Base-by-base conservation (phyloP, 2,888 invertebrate species). In the Brachypterus glaber region DNA sequence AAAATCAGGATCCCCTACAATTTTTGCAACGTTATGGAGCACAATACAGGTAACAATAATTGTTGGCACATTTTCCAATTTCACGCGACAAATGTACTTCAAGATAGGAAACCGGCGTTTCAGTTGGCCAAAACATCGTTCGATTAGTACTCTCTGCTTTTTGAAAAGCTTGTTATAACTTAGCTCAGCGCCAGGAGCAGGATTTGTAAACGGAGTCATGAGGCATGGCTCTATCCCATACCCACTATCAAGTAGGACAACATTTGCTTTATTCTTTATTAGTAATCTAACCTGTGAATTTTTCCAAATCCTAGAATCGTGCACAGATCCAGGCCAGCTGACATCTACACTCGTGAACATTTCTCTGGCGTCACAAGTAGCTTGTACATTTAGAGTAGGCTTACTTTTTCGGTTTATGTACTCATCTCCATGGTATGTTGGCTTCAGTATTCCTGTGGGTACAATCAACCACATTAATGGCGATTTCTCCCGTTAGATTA, bases 251-350 rank as follows among this genome's bases (percentile, higher is more conserved):
- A 40, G 34, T 17, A 44, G 44, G 15, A 43, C 40, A 34, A 31
- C 35, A 32, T 42, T 35, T 4, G 3, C 17, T 39, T 30, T 44
- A 14, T 34, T 39, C 29, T 13, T 24, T 34, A 44, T 31, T 18
- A 26, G 21, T 39, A 33, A 21, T 17, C 17, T 17, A 4, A 37
- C 31, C 12, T 30, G 33, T 26, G 34, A 33, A 34, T 39, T 40
- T 41, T 21, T 46, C 39, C 43, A 41, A 37, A 45, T 46, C 21
- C 41, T 39, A 17, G 39, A 39, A 30, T 35, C 40, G 16, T 43
- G 35, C 4, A 41, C 35, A 7, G 39, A 44, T 41, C 35, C 36
- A 37, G 37, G 40, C 34, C 44, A 41, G 17, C 43, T 45, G 29
- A 36, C 40, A 31, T 44, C 44, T 4, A 40, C 21, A 33, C 40